These are phyloP conservation scores for Clinocottus analis DNA, from an alignment of 2,113 vertebrate genomes.

Conservation along the genomic window DNA sequence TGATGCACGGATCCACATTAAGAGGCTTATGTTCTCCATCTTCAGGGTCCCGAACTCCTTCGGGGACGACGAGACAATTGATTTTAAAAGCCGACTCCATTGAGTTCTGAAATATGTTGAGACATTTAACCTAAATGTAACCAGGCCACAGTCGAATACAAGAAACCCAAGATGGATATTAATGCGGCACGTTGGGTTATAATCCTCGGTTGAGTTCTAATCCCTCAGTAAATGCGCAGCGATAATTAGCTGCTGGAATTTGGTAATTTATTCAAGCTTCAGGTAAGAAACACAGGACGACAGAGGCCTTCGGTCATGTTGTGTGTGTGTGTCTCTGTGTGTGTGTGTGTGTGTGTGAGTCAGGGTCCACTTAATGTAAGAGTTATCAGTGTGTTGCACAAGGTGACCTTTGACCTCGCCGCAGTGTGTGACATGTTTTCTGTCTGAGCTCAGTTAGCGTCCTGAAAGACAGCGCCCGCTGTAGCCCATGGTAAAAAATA, in stretches of 20 bases:
- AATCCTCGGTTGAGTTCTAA: not conserved
- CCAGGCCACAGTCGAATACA: not conserved
- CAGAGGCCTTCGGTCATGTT: not conserved
- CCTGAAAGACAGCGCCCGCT: not conserved
- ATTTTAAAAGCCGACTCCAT: not conserved
- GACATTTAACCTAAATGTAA: not conserved
- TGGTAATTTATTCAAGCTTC: not conserved
- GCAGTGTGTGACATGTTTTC: not conserved
- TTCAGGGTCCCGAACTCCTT: not conserved
- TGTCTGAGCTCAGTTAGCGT: not conserved
- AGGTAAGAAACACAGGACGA: not conserved
- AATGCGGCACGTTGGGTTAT: not conserved
- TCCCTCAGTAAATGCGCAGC: not conserved
- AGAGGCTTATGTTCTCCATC: constrained; percentile 39
- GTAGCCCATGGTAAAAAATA: not conserved
- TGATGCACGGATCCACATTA: constrained; percentile 20
- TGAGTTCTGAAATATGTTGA: not conserved
- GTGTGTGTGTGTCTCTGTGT: too few relatives aligned
- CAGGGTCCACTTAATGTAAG: not conserved
- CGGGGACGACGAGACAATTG: not conserved
- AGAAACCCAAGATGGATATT: not conserved
- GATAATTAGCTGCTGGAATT: not conserved
- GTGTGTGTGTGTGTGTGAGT: not conserved
- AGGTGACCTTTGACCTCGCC: constrained; percentile 24
- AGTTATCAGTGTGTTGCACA: not conserved